A percentile compares a stretch with the other conserved stretches of the same genome.
Evolutionary conservation across 2,113 vertebrate genomes (phyloP).

Genomic region (Istiophorus platypterus): DNA sequence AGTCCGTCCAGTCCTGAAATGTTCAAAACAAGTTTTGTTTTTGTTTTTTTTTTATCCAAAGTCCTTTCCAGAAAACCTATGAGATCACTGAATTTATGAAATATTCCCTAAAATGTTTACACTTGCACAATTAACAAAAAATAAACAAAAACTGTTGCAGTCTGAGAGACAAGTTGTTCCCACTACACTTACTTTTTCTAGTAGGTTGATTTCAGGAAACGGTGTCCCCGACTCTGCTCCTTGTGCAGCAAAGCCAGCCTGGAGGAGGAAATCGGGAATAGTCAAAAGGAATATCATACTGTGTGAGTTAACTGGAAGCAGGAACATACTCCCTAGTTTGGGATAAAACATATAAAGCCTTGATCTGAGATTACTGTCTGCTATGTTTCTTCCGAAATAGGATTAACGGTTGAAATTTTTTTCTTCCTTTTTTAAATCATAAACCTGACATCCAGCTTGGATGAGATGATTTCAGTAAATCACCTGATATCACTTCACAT

Average conservation of each 20-base stretch:
- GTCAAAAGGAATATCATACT: not conserved
- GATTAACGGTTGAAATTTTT: too few relatives aligned
- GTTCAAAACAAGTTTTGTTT: conserved; percentile 50
- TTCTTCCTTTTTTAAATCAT: too few relatives aligned
- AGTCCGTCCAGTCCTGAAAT: conserved; percentile 97
- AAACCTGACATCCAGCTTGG: too few relatives aligned
- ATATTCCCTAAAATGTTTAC: too few relatives aligned
- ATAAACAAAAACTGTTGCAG: too few relatives aligned
- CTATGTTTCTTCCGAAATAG: too few relatives aligned
- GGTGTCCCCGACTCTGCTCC: conserved; percentile 91
- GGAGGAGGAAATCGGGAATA: not conserved
- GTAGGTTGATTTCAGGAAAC: conserved; percentile 93
- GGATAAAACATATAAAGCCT: not conserved
- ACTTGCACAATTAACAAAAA: too few relatives aligned
- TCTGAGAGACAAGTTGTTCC: not conserved
- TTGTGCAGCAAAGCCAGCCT: conserved; percentile 96
- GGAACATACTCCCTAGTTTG: not conserved
- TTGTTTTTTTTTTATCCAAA: not conserved
- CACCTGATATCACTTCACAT: not conserved
- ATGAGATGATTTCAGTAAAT: not conserved
- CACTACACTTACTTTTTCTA: conserved; percentile 89
- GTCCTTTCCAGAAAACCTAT: not conserved
- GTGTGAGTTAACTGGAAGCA: not conserved
- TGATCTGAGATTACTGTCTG: not conserved
- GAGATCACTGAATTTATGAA: not conserved